Evolutionary conservation across 2,888 invertebrate species (phyloP).

Genomic region (Pogonocherus hispidulus): DNA sequence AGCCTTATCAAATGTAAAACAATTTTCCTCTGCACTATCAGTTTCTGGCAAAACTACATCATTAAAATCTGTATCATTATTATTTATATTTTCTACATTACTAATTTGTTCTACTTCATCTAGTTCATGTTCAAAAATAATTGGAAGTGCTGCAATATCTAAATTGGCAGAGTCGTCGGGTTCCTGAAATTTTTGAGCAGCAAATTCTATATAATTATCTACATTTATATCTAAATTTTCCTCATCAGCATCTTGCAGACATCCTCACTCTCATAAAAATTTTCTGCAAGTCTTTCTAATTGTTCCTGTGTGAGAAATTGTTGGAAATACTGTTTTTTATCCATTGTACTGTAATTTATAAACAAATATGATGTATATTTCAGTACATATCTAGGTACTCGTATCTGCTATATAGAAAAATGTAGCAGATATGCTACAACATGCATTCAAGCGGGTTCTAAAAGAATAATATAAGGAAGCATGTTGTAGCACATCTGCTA

Average conservation of each 20-base stretch:
- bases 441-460: too few relatives aligned
- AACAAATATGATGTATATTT: constrained; percentile 1
- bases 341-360: not conserved
- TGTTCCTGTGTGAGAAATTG: not conserved
- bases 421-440: not conserved
- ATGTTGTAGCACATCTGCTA: too few relatives aligned
- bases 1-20: not conserved
- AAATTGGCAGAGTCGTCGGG: not conserved
- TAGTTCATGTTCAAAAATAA: constrained; percentile 1
- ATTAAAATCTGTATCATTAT: too few relatives aligned
- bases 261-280: constrained; percentile 17
- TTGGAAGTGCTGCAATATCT: not conserved
- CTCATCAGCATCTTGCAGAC: constrained; percentile 2
- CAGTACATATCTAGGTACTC: too few relatives aligned
- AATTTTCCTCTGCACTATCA: not conserved
- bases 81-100: not conserved
- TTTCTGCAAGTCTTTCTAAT: constrained; percentile 4
- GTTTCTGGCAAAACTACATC: constrained; percentile 13
- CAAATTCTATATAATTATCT: constrained; percentile 2
- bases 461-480: too few relatives aligned
- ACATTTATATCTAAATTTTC: constrained; percentile 15
- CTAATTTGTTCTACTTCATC: not conserved
- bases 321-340: not conserved
- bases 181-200: constrained; percentile 15
- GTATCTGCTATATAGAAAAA: too few relatives aligned